Evolutionary conservation across 2,797 vertebrate species (phyloP), one percentile per base, ranked within the genome.

Genomic region (Poeciliopsis gracilis): DNA sequence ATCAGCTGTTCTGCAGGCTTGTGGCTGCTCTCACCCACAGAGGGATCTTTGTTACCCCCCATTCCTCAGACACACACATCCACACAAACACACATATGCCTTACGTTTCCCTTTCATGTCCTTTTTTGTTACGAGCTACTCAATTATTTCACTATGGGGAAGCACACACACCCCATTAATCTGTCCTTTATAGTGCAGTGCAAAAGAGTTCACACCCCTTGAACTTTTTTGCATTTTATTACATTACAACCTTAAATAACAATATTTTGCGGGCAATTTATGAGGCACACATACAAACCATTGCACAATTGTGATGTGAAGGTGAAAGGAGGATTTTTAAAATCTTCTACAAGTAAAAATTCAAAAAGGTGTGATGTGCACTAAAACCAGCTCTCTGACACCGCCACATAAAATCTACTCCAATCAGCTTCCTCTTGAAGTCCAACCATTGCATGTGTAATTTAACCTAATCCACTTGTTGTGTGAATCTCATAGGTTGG

Each of bases 1-100:
- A 93, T 94, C 93, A 94, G 91, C 93, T 93, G 91, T 91, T 92
- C 88, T 86, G 84, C 75, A 88, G 86, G 91, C 90, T 85, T 93
- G 92, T 87, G 90, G 89, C 87, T 73, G 30, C 55, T 87, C 85
- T 87, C 85, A 82, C 79, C 89, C 90, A 94, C 92, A 93, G 89
- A 93, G 84, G 83, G 86, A 89, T 91, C 91, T 90, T 94, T 94
- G 92, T 94, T 90, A 89, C 76, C 82, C 84, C 78, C 78, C 75
- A 43, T 38, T 78, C 46, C 80, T 67, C 86, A 77, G 86, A 80
- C 75, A 72, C 53, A 72, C 76, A 73, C 77, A 81, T 57, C 23
- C 73, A 76, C 77, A 73, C 81, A 74, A 43, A 78, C 20, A 75
- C 72, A 77, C 70, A 41, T 73, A 76, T n/a, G 47, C 72, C 46